phyloP scores from a whole-genome alignment of 1,140 invertebrate species.

The Bombus waltoni region DNA sequence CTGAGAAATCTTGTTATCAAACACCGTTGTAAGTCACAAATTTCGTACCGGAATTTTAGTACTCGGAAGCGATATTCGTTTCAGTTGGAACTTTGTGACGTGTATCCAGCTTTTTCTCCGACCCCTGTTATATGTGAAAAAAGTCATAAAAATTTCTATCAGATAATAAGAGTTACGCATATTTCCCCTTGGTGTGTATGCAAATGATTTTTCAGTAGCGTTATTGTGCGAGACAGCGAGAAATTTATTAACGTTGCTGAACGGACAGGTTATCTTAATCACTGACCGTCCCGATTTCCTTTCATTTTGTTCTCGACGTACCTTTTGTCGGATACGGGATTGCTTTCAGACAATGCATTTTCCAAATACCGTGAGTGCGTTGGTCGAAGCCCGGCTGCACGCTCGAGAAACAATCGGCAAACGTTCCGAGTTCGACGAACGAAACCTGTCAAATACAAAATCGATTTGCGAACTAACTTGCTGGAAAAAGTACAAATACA shows the following conservation, averaged over 20 bases:
- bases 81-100: background rate
- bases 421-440: slow-evolving; percentile 36
- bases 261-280: background rate
- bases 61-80: background rate
- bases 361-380: slow-evolving; percentile 28
- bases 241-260: background rate
- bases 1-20: background rate
- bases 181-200: too few relatives aligned
- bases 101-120: background rate
- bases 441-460: slow-evolving; percentile 47
- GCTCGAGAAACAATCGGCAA: slow-evolving; percentile 41
- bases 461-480: slow-evolving; percentile 24
- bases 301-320: slow-evolving; percentile 24
- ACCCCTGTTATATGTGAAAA: background rate
- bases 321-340: slow-evolving; percentile 8
- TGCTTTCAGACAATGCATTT: slow-evolving; percentile 38
- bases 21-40: background rate
- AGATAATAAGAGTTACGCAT: background rate
- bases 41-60: background rate
- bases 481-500: slow-evolving; percentile 2
- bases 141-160: background rate
- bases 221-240: background rate
- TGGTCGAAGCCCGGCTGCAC: slow-evolving; percentile 14
- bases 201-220: background rate
- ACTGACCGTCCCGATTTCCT: slow-evolving; percentile 20